Percentiles rank a stretch among this genome's conserved stretches.
Evolutionary conservation across 1,140 invertebrate genomes (phyloP).

Genomic region (Archegozetes longisetosus): DNA sequence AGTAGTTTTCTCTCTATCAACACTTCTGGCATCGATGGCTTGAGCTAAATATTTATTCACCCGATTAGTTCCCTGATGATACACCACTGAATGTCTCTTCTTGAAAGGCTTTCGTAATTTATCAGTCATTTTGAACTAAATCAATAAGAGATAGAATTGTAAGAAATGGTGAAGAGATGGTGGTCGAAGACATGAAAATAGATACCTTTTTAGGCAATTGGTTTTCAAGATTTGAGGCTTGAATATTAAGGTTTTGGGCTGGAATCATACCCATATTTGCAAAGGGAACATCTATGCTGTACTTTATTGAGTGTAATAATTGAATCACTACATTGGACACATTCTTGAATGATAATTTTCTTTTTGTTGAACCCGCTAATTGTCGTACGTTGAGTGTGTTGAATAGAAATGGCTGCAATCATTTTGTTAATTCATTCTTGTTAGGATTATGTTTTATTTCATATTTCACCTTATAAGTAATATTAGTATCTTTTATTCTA

Average conservation of each 20-base stretch:
- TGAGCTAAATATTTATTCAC: conserved; percentile 80
- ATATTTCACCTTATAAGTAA: too few relatives aligned
- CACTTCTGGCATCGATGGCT: conserved; percentile 72
- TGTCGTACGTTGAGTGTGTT: conserved; percentile 50
- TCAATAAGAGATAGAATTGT: conserved; percentile 24
- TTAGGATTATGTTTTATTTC: too few relatives aligned
- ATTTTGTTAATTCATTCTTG: neutral
- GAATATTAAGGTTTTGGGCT: neutral
- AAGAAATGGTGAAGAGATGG: conserved; percentile 7
- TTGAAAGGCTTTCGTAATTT: conserved; percentile 72
- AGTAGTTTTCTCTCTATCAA: conserved; percentile 69
- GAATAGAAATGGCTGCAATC: conserved; percentile 44
- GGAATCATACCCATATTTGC: conserved; percentile 58
- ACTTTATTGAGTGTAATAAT: conserved; percentile 73
- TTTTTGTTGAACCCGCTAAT: conserved; percentile 41
- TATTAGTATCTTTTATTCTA: too few relatives aligned
- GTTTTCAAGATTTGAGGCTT: conserved; percentile 15
- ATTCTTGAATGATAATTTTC: conserved; percentile 77
- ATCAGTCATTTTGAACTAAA: conserved; percentile 54
- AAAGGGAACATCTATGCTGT: conserved; percentile 79
- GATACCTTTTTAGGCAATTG: conserved; percentile 27
- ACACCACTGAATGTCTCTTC: conserved; percentile 50
- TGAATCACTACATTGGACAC: conserved; percentile 79
- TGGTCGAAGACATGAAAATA: neutral
- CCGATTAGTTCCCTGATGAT: conserved; percentile 54